phyloP scores from a whole-genome alignment of 2,113 vertebrate species.

The Ptychochromis oligacanthus region DNA sequence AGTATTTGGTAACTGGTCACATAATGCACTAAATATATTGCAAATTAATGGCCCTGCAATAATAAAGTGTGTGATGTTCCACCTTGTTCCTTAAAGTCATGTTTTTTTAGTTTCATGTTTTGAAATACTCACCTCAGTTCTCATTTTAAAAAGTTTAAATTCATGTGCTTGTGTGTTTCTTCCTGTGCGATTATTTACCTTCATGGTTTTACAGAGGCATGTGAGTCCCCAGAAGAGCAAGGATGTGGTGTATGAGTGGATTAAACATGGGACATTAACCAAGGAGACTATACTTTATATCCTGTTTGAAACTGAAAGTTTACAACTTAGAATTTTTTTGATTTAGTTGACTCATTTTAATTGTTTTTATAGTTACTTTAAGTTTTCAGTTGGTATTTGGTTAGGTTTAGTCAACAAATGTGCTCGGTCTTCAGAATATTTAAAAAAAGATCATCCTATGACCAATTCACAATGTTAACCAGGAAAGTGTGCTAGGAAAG shows the following conservation, averaged over 20 bases:
- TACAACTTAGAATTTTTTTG: background rate
- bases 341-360: background rate
- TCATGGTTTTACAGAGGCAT: background rate
- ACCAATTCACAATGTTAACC: too few relatives aligned
- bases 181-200: background rate
- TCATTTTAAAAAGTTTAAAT: background rate
- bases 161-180: background rate
- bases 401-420: too few relatives aligned
- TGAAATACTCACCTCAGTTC: rapidly evolving
- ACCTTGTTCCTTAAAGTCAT: background rate
- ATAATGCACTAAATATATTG: background rate
- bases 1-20: background rate
- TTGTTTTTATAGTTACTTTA: background rate
- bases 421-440: too few relatives aligned
- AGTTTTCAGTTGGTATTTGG: too few relatives aligned
- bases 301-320: background rate
- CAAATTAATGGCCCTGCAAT: background rate
- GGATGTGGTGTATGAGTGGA: background rate
- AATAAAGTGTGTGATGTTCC: rapidly evolving
- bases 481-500: too few relatives aligned
- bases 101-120: background rate
- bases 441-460: too few relatives aligned
- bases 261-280: background rate
- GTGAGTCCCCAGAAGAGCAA: background rate
- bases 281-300: background rate